Base-by-base conservation (phyloP, 2,888 invertebrate genomes). In the Fragum whitleyi region DNA sequence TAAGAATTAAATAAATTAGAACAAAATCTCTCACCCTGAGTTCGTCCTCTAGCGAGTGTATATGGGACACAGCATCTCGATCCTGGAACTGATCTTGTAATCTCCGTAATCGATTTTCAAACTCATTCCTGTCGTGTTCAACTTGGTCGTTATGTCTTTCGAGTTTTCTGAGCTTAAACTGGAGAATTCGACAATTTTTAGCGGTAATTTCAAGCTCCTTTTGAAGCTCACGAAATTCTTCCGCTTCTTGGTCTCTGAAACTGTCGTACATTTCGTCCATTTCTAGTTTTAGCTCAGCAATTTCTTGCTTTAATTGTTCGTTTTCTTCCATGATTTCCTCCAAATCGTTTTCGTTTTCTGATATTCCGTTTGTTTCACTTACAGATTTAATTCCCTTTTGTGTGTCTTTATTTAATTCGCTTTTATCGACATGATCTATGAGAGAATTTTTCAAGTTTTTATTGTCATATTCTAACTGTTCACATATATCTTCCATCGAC, bases 211-310 rank as follows among this genome's bases (percentile, higher is more conserved):
- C 99, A 87, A 99, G 95, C 94, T 99, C 99, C 92, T 97, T 94
- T 74, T 98, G 97, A 69, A 99, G 94, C 73, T 97, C 97, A 2
- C 93, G 84, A 86, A 99, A 99, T 93, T 99, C 99, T 91, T 98
- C 98, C 9, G 97, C 98, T 95, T 99, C 99, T 91, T 99, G 99
- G 94, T 99, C 99, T 90, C 98, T 96, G 89, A 95, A 95, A 87
- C 94, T 94, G 93, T 99, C 99, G 94, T 99, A 99, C 96, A 99
- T 97, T 94, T 99, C 99, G 92, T 99, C 99, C 94, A 99, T 98
- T 95, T 99, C 99, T 86, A 98, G 97, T 93, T 98, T 98, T 91
- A 99, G 95, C 91, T 98, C 98, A 47, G 97, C 95, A 73, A 99
- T 95, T 94, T 99, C 99, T 65, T 85, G 75, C 62, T 86, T 79